Percentiles rank a stretch among this genome's conserved stretches.
These are phyloP conservation scores for Alca torda DNA, from an alignment of 2,797 vertebrate genomes.

Conservation along the genomic window DNA sequence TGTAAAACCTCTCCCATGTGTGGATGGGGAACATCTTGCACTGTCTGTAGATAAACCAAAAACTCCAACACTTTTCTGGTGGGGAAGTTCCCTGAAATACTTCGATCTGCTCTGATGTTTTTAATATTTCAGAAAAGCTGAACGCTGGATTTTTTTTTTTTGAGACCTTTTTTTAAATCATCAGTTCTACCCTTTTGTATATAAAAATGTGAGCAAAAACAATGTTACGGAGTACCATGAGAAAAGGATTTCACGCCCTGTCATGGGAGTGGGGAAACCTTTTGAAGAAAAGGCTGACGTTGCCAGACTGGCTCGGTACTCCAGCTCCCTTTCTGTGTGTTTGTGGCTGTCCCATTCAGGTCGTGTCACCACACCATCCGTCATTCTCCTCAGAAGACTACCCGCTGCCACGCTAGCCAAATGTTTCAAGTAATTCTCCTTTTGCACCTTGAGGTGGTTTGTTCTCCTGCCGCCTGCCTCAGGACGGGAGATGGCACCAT, in stretches of 20 bases:
- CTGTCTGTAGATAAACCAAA: background rate
- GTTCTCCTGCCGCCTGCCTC: background rate
- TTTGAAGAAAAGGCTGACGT: background rate
- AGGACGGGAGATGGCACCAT: no score
- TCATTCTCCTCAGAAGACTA: background rate
- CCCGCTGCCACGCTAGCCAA: background rate
- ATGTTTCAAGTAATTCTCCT: background rate
- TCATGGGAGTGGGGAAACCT: accelerated
- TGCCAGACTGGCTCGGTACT: background rate
- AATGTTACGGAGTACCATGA: accelerated
- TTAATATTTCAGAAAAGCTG: background rate
- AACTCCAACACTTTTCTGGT: background rate
- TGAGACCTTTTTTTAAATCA: background rate
- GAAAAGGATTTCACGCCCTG: background rate
- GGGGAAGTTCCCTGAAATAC: background rate
- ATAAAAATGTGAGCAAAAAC: accelerated
- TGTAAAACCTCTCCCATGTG: background rate
- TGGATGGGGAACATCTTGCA: background rate
- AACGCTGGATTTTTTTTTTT: background rate
- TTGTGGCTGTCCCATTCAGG: background rate
- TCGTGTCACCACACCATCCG: no score
- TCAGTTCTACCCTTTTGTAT: background rate
- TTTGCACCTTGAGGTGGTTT: background rate
- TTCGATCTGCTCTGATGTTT: background rate
- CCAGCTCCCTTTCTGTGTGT: background rate